Evolutionary conservation across 2,797 vertebrate genomes (phyloP), one percentile per base, ranked within the genome.

Genomic region (Pogoniulus pusillus): DNA sequence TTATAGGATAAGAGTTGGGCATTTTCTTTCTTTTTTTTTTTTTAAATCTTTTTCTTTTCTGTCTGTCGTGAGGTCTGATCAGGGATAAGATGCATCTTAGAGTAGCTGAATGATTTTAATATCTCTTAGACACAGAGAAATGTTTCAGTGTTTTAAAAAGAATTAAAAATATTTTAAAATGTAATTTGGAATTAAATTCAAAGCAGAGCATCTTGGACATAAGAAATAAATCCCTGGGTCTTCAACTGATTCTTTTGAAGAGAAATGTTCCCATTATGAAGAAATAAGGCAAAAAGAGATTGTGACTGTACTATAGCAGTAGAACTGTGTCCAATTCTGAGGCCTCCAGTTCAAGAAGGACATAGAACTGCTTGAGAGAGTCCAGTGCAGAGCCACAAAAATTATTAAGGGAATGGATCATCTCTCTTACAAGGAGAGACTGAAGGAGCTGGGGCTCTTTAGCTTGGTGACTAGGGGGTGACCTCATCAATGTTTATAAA

Each of bases 201-300:
- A 69, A 91, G 37, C 34, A 76, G 26, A 75, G 2, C 7, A 37
- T 45, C 65, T 89, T 89, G 34, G 22, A 17, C 35, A 89, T 87
- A 82, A 65, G 13, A 70, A 63, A 73, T 66, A 45, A 90, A 81
- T 71, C 12, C 14, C 39, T 35, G 14, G 9, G 39, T 91, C 54
- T 89, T 54, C 47, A 68, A 15, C 26, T 12, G 14, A 78, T 57
- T 80, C 4, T 91, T 92, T 92, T 74, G 75, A 83, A 75, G 22
- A 87, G 7, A 87, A 68, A 73, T 63, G 19, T 85, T 95, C 94
- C 77, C 79, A 24, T 81, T 69, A 74, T n/a, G 91, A 93, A 83
- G 23, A 83, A 72, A 58, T 16, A 60, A 72, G 35, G 20, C 24
- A 16, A 78, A 24, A 51, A 37, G 16, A 16, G 16, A 17, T 41